These are phyloP conservation scores for Atta colombica DNA, from an alignment of 1,140 invertebrate species.

Conservation along the genomic window DNA sequence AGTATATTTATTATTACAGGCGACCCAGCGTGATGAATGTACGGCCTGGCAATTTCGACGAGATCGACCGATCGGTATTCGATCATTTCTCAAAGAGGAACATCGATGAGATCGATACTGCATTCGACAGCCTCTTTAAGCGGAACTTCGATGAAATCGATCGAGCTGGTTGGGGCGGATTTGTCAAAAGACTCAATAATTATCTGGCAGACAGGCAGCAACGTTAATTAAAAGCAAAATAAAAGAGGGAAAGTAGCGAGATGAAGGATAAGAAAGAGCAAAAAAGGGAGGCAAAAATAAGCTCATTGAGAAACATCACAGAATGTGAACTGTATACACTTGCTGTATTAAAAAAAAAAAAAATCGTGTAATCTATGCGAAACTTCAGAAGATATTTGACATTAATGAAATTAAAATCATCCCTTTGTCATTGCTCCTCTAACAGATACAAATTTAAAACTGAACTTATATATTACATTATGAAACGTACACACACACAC, in stretches of 20 bases:
- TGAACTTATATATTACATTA: background rate
- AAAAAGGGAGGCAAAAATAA: background rate
- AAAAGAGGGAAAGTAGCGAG: background rate
- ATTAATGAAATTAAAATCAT: conserved; percentile 4
- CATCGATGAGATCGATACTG: conserved; percentile 89
- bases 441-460: background rate
- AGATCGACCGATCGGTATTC: conserved; percentile 84
- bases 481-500: background rate
- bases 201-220: conserved; percentile 15
- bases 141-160: conserved; percentile 88
- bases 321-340: conserved; percentile 12
- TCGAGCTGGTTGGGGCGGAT: conserved; percentile 81
- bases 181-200: conserved; percentile 86
- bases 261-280: conserved; percentile 5
- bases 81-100: conserved; percentile 86
- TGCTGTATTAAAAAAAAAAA: background rate
- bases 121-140: conserved; percentile 88
- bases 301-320: background rate
- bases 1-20: conserved; percentile 21
- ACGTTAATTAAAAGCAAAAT: conserved; percentile 39
- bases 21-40: background rate
- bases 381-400: background rate
- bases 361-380: background rate
- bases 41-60: conserved; percentile 84
- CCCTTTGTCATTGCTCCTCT: background rate